Evolutionary conservation across 2,113 vertebrate species (phyloP).

Genomic region (Sapayoa aenigma): DNA sequence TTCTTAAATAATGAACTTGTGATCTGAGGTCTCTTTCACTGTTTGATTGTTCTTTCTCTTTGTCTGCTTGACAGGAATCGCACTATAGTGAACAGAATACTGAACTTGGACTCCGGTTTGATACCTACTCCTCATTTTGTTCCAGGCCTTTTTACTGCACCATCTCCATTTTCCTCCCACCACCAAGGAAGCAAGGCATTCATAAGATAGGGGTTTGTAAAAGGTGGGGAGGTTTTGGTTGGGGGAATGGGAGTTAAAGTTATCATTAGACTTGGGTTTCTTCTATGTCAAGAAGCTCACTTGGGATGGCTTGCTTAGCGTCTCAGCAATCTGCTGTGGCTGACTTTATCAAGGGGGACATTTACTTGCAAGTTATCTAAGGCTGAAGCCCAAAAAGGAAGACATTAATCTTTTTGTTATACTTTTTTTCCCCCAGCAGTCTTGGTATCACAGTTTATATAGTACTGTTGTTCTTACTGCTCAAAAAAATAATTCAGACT

Average conservation of each 20-base stretch:
- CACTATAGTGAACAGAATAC: not conserved
- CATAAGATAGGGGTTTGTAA: not conserved
- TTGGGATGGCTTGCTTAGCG: not conserved
- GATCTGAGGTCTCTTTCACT: not conserved
- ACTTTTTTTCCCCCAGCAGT: not conserved
- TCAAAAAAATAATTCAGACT: not conserved
- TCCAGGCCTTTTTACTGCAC: not conserved
- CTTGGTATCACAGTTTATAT: not conserved
- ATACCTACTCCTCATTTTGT: not conserved
- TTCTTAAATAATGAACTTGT: conserved; percentile 10
- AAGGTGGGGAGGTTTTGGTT: not conserved
- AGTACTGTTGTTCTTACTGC: rapidly evolving
- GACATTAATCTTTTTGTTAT: not conserved
- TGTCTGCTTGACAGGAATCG: not conserved
- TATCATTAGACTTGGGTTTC: not conserved
- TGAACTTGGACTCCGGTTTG: not conserved
- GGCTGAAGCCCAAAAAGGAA: not conserved
- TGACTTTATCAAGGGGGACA: not conserved
- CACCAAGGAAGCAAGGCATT: rapidly evolving
- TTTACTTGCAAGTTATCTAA: not conserved
- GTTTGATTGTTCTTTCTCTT: not conserved
- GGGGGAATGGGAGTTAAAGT: not conserved
- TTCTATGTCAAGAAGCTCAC: not conserved
- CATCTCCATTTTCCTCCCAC: not conserved
- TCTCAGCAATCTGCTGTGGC: not conserved